These are phyloP conservation scores for Dicyrtoma fusca DNA, from an alignment of 2,888 invertebrate genomes.

Conservation along the genomic window DNA sequence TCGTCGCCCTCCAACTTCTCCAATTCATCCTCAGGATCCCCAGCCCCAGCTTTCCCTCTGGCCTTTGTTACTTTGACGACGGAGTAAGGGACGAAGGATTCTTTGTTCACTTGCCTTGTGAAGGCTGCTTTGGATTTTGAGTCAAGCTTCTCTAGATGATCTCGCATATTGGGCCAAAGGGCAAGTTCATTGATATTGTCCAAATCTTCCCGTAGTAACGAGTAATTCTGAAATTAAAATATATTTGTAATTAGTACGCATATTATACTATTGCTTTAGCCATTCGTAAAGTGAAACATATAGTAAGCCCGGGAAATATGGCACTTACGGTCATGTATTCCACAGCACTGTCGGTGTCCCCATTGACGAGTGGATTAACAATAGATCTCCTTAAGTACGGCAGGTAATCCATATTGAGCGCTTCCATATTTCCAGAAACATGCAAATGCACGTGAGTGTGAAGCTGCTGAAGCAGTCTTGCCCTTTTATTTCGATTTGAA, in stretches of 20 bases:
- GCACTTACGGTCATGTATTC: constrained; percentile 68
- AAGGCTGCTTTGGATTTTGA: constrained; percentile 88
- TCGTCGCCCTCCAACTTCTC: constrained; percentile 60
- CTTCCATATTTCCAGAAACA: constrained; percentile 78
- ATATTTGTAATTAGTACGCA: no score
- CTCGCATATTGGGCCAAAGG: constrained; percentile 77
- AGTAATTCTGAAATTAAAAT: constrained; percentile 73
- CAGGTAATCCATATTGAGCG: constrained; percentile 87
- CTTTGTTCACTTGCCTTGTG: constrained; percentile 90
- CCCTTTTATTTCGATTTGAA: constrained; percentile 79
- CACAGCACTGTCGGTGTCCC: constrained; percentile 73
- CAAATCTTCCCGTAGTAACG: constrained; percentile 86
- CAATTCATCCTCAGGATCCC: constrained; percentile 60
- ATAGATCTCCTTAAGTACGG: constrained; percentile 75
- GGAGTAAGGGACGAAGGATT: constrained; percentile 76
- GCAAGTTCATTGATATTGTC: constrained; percentile 85
- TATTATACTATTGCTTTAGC: no score
- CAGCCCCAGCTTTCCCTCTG: constrained; percentile 66
- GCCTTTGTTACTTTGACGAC: constrained; percentile 67
- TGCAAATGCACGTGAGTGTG: constrained; percentile 75
- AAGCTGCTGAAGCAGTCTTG: constrained; percentile 79
- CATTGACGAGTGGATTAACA: constrained; percentile 72
- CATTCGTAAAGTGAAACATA: no score
- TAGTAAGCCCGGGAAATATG: no score
- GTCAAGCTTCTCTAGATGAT: constrained; percentile 76